These are phyloP conservation scores for Protonibea diacanthus DNA, from an alignment of 2,797 vertebrate genomes.

Conservation along the genomic window DNA sequence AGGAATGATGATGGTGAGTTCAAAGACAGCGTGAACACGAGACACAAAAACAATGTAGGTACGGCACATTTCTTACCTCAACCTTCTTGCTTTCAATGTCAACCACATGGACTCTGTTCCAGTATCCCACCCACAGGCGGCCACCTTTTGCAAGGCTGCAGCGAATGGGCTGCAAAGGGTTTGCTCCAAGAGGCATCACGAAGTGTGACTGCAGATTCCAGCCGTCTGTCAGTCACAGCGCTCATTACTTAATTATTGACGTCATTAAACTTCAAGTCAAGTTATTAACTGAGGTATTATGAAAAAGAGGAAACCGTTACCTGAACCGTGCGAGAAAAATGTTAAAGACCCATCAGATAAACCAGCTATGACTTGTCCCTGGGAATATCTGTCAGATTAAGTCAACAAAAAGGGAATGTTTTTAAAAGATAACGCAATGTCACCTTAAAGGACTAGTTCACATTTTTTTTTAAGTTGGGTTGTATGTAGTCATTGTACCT, in stretches of 20 bases:
- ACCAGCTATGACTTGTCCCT: constrained; percentile 85
- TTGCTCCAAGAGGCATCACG: constrained; percentile 76
- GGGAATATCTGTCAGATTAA: constrained; percentile 77
- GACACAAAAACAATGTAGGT: not conserved
- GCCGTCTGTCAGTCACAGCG: constrained; percentile 69
- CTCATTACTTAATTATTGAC: not conserved
- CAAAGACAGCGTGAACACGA: not conserved
- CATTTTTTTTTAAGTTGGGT: too few species aligned
- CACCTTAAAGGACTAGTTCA: not conserved
- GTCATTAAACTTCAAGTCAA: not conserved
- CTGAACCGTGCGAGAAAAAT: constrained; percentile 85
- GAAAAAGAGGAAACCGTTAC: constrained; percentile 63
- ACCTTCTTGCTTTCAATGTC: constrained; percentile 77
- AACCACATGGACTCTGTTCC: constrained; percentile 86
- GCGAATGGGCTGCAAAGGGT: constrained; percentile 87
- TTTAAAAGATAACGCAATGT: not conserved
- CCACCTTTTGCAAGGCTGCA: constrained; percentile 84
- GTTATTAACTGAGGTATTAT: not conserved
- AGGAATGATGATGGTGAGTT: constrained; percentile 11
- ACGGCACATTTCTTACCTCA: constrained; percentile 73
- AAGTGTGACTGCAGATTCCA: constrained; percentile 85
- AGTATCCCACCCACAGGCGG: constrained; percentile 87
- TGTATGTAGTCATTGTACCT: too few species aligned
- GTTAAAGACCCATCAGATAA: constrained; percentile 88
- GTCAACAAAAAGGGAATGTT: constrained; percentile 10